phyloP scores from a whole-genome alignment of 2,797 vertebrate species.

The Arrhamphus sclerolepis region DNA sequence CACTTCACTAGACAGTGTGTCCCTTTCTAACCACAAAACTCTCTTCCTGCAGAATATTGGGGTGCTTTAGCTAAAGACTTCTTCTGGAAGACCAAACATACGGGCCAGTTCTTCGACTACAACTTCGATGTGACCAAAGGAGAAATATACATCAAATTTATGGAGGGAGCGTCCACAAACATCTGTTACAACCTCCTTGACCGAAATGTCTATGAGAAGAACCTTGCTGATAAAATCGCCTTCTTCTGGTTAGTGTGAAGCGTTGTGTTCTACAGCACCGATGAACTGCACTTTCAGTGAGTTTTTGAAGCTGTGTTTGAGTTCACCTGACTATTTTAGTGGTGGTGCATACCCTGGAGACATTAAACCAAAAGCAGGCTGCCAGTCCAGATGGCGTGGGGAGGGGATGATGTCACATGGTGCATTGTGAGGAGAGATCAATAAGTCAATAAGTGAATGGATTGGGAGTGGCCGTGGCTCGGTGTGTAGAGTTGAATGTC shows the following conservation, averaged over 20 bases:
- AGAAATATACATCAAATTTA: conserved; percentile 92
- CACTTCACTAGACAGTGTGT: too few species aligned
- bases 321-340: too few species aligned
- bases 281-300: too few species aligned
- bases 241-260: conserved; percentile 89
- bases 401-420: too few species aligned
- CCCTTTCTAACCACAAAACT: neutral
- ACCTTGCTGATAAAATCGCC: conserved; percentile 91
- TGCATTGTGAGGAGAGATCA: too few species aligned
- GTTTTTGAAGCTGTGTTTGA: too few species aligned
- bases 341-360: too few species aligned
- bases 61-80: conserved; percentile 91
- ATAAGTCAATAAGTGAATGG: too few species aligned
- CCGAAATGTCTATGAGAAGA: conserved; percentile 88
- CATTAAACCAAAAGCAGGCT: too few species aligned
- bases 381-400: too few species aligned
- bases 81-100: conserved; percentile 90
- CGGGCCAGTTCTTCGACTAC: conserved; percentile 88
- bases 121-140: conserved; percentile 98
- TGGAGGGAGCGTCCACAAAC: conserved; percentile 96
- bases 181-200: conserved; percentile 97
- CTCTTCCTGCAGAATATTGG: conserved; percentile 89
- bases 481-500: too few species aligned
- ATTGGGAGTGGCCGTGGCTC: too few species aligned
- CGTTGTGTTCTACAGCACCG: neutral